A percentile compares a stretch with the other conserved stretches of the same genome.
These are phyloP conservation scores for Paracanthobrama guichenoti DNA, from an alignment of 2,113 vertebrate species.

Conservation along the genomic window DNA sequence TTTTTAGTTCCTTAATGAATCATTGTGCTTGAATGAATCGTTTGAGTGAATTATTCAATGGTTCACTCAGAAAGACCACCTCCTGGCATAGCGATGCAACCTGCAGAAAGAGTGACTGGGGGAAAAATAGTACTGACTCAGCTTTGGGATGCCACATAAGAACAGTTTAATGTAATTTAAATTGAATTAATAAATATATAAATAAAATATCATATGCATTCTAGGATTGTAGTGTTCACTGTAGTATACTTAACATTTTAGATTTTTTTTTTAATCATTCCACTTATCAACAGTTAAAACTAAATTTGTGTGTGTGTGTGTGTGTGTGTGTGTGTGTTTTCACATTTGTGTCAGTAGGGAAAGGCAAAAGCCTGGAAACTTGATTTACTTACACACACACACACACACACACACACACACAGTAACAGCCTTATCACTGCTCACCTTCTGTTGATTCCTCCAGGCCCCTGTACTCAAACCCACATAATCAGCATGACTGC, in stretches of 20 bases:
- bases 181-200: no score
- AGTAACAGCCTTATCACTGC: conserved; percentile 52
- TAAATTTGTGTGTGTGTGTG: background rate
- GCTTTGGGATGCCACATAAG: no score
- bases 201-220: no score
- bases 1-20: no score
- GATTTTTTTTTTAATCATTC: background rate
- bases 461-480: conserved; percentile 49
- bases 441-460: conserved; percentile 56
- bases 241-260: background rate
- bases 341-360: conserved; percentile 6
- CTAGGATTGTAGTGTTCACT: background rate
- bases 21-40: no score
- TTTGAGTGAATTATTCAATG: no score
- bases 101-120: no score
- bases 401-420: conserved; percentile 36
- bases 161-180: no score
- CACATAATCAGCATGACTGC: conserved; percentile 34
- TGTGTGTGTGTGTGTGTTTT: background rate
- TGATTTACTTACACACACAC: conserved; percentile 46
- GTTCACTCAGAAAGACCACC: no score
- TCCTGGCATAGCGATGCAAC: no score
- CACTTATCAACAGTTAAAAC: background rate
- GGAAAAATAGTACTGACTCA: no score
- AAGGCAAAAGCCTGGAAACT: conserved; percentile 36